Percentiles rank a stretch among this genome's conserved stretches.
phyloP scores from a whole-genome alignment of 1,140 invertebrate genomes.

The Branchinecta lynchi region DNA sequence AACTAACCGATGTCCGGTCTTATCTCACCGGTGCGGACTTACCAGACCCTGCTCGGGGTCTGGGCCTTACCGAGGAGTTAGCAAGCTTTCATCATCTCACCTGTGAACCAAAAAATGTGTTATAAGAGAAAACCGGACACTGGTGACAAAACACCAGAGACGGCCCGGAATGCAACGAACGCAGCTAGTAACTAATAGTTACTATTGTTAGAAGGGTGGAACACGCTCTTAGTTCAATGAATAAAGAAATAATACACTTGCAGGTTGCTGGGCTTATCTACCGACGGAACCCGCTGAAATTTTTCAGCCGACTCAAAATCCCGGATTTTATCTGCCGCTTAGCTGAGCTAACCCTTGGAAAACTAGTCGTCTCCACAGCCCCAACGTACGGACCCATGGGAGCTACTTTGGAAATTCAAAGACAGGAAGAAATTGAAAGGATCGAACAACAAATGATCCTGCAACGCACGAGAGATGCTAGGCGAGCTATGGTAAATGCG shows the following conservation, averaged over 20 bases:
- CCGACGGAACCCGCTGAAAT: constrained; percentile 33
- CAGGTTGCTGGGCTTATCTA: constrained; percentile 37
- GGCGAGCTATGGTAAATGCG: constrained; percentile 16
- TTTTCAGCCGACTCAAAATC: constrained; percentile 32
- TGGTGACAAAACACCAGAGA: too few relatives aligned
- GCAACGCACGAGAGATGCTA: constrained; percentile 27
- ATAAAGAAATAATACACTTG: constrained; percentile 21
- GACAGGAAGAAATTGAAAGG: constrained; percentile 37
- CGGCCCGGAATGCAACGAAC: too few relatives aligned
- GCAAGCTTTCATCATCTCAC: too few relatives aligned
- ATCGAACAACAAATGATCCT: constrained; percentile 38
- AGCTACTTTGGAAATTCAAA: constrained; percentile 39
- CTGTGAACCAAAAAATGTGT: too few relatives aligned
- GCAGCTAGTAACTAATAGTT: too few relatives aligned
- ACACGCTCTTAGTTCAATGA: too few relatives aligned
- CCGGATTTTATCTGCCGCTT: constrained; percentile 33
- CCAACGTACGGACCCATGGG: constrained; percentile 35
- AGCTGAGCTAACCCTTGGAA: constrained; percentile 31
- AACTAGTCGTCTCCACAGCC: constrained; percentile 32
- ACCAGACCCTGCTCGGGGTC: too few relatives aligned
- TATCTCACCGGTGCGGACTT: too few relatives aligned
- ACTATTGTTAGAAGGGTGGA: too few relatives aligned
- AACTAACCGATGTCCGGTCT: too few relatives aligned
- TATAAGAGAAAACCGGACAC: too few relatives aligned
- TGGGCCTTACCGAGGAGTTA: too few relatives aligned